Evolutionary conservation across 2,797 vertebrate genomes (phyloP).

Genomic region (Oryzias dopingdopingensis): DNA sequence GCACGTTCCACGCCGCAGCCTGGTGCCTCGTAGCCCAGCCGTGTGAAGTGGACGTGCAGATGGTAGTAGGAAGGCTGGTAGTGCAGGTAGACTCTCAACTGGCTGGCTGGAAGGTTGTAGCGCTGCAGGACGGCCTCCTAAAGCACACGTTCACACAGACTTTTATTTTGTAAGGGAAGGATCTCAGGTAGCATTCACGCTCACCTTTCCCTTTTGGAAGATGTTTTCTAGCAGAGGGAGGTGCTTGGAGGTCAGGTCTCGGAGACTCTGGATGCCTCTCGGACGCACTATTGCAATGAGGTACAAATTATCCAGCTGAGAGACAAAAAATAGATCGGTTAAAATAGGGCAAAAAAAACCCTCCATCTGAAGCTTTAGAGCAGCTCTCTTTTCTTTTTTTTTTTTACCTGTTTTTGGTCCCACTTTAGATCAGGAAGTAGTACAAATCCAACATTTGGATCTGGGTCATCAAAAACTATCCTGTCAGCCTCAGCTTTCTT

Average conservation of each 20-base stretch:
- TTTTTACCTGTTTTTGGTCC: constrained; percentile 91
- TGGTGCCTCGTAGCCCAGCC: constrained; percentile 84
- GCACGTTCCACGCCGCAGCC: constrained; percentile 87
- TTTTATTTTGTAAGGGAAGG: neutral
- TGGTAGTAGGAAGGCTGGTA: constrained; percentile 97
- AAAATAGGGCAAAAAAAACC: neutral
- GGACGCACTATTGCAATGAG: constrained; percentile 85
- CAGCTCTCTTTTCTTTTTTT: neutral
- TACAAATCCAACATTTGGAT: constrained; percentile 84
- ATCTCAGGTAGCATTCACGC: constrained; percentile 11
- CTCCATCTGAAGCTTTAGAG: neutral
- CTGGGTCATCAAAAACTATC: constrained; percentile 88
- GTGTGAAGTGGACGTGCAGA: constrained; percentile 92
- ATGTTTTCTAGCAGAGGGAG: constrained; percentile 87
- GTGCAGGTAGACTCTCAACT: constrained; percentile 87
- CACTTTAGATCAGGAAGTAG: constrained; percentile 96
- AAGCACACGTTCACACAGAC: constrained; percentile 1
- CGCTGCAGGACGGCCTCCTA: constrained; percentile 82
- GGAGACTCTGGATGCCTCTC: constrained; percentile 81
- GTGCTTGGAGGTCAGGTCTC: constrained; percentile 86
- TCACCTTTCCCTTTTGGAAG: constrained; percentile 84
- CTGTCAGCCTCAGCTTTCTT: constrained; percentile 91
- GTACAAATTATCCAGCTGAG: constrained; percentile 89
- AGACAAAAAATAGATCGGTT: neutral
- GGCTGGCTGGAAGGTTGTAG: constrained; percentile 71